phyloP scores from a whole-genome alignment of 2,113 vertebrate species.

The Edolisoma coerulescens region DNA sequence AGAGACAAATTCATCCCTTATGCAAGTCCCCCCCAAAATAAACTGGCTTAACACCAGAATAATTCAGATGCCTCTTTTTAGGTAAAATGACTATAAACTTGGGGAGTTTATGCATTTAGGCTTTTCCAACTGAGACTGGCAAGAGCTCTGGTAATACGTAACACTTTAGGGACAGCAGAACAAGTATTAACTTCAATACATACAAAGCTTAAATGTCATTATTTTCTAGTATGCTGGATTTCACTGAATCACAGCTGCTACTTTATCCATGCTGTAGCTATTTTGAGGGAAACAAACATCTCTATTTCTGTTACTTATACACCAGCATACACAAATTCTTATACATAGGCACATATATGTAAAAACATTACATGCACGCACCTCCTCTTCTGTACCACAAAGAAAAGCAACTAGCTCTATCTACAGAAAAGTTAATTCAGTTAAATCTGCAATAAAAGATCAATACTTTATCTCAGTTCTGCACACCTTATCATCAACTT shows the following conservation, averaged over 20 bases:
- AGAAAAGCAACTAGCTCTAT: background rate
- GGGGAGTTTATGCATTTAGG: background rate
- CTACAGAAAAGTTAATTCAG: constrained; percentile 12
- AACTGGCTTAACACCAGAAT: background rate
- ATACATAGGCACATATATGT: background rate
- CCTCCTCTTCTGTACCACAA: background rate
- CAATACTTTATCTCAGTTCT: background rate
- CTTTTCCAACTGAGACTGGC: background rate
- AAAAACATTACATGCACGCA: background rate
- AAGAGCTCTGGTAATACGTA: background rate
- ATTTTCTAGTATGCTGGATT: background rate
- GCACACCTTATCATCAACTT: background rate
- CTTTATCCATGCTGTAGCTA: background rate
- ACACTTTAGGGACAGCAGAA: background rate
- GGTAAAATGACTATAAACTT: background rate
- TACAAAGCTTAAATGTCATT: background rate
- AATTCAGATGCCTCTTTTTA: background rate
- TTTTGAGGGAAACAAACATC: background rate
- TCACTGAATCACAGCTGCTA: background rate
- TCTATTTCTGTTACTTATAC: background rate
- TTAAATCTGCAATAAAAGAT: background rate
- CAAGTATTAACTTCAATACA: background rate
- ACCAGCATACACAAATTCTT: background rate
- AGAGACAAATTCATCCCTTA: background rate
- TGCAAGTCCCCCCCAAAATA: background rate